A percentile compares a stretch with the other conserved stretches of the same genome.
These are phyloP conservation scores for Pseudolaguvia tuberculata DNA, from an alignment of 2,113 vertebrate genomes.

Conservation along the genomic window DNA sequence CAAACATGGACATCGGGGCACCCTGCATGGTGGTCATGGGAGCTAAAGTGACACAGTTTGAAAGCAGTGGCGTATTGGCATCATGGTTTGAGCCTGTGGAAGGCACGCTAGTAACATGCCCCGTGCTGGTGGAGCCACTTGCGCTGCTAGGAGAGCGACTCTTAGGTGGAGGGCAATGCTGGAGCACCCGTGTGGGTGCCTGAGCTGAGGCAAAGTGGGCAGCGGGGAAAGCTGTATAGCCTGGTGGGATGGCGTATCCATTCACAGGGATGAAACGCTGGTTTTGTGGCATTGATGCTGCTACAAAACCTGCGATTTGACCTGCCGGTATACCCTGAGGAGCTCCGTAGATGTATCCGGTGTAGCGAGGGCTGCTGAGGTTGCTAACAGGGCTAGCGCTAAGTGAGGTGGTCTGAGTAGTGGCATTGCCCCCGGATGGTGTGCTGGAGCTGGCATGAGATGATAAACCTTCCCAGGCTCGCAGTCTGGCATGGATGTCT, in stretches of 20 bases:
- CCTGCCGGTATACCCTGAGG: constrained; percentile 77
- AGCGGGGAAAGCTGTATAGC: constrained; percentile 90
- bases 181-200: constrained; percentile 79
- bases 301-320: constrained; percentile 82
- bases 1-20: constrained; percentile 74
- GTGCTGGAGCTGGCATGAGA: constrained; percentile 95
- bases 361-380: constrained; percentile 89
- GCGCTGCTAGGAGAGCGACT: constrained; percentile 97
- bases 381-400: constrained; percentile 96
- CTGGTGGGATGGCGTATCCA: constrained; percentile 90
- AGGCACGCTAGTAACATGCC: constrained; percentile 90
- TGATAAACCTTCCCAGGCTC: constrained; percentile 92
- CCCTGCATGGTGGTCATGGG: constrained; percentile 67
- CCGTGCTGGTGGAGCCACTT: constrained; percentile 96
- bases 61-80: constrained; percentile 91
- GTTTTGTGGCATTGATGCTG: constrained; percentile 76
- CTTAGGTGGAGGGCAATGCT: constrained; percentile 93
- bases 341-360: constrained; percentile 83
- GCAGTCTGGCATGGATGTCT: constrained; percentile 85
- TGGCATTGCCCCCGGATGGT: constrained; percentile 92
- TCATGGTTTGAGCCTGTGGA: constrained; percentile 97
- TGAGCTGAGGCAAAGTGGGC: constrained; percentile 76
- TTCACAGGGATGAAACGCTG: constrained; percentile 95
- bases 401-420: constrained; percentile 96
- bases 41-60: constrained; percentile 81